Conservation (phyloP, 2,113 vertebrate species). For the Chaenogobius annularis region DNA sequence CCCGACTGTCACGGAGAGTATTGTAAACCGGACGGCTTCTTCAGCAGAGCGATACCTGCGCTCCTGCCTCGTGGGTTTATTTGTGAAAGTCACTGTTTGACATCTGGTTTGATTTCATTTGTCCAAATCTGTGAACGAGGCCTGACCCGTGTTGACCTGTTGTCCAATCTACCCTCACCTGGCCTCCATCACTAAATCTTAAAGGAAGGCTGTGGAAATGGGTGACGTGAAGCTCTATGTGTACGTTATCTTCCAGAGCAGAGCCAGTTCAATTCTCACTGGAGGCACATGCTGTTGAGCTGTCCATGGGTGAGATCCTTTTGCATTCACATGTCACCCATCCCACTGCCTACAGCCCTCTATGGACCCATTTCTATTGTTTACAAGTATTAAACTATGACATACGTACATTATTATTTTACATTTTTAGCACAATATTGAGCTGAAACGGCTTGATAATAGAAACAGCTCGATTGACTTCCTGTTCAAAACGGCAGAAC, state of each 20-base stretch:
- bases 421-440: too few species aligned
- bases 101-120: slow-evolving; percentile 63
- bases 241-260: neutral
- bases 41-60: slow-evolving; percentile 7
- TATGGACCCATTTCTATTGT: too few species aligned
- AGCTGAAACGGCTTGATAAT: too few species aligned
- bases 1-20: slow-evolving; percentile 27
- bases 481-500: too few species aligned
- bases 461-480: too few species aligned
- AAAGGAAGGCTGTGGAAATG: neutral
- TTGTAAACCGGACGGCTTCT: slow-evolving; percentile 14
- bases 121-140: slow-evolving; percentile 54
- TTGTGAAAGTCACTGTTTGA: slow-evolving; percentile 61
- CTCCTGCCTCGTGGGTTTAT: slow-evolving; percentile 49
- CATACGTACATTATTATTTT: too few species aligned
- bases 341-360: too few species aligned
- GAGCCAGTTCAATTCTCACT: neutral
- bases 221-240: too few species aligned
- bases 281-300: neutral
- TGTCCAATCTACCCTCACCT: slow-evolving; percentile 19
- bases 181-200: slow-evolving; percentile 35
- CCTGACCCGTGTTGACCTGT: slow-evolving; percentile 45
- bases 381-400: too few species aligned
- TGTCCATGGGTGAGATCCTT: neutral
- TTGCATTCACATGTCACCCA: too few species aligned